Base-by-base conservation (phyloP, 1,140 invertebrate species). In the Leptestheria dahalacensis region DNA sequence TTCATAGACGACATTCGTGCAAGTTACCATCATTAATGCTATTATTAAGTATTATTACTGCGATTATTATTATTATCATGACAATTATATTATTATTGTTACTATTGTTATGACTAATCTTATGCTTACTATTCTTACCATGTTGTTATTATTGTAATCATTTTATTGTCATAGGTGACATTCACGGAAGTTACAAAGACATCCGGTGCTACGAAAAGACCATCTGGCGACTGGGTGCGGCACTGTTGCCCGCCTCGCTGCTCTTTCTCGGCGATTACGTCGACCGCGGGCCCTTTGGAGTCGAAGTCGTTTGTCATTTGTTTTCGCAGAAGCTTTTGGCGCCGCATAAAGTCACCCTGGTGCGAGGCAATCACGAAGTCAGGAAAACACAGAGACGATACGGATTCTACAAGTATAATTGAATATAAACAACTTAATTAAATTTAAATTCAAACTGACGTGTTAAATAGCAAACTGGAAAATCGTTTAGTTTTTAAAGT, bases 241-340 rank as follows among this genome's bases (percentile, higher is more conserved):
- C 74, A 3, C 65, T 80, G 9, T 78, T 77, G 15, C 80, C 81
- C 3, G 75, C 78, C 1, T 73, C 72, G 26, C 75, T 83, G 61
- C 66, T 84, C 0, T 83, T 82, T 66, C 72, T 84, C 15, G 82
- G 82, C 2, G 81, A 84, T 68, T 84, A 82, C 68, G 82, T 84
- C 0, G 82, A 84, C 66, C 66, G 81, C 61, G 80, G 80, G 6
- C 69, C 72, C 6, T 76, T 71, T 68, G 79, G 82, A 33, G 66
- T 82, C 46, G 82, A 83, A 72, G 77, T 80, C 2, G 73, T 83
- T 9, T 68, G 78, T 0, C 81, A 83, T 66, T 66, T 84, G n/a
- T 78, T 84, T 66, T 72, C 78, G 20, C 79, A 82, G 61, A 84
- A 84, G 67, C 63, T 81, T 33, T 69, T 80, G 47, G 74, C 75